Evolutionary conservation across 2,113 vertebrate genomes (phyloP).

Genomic region (Gopherus evgoodei): DNA sequence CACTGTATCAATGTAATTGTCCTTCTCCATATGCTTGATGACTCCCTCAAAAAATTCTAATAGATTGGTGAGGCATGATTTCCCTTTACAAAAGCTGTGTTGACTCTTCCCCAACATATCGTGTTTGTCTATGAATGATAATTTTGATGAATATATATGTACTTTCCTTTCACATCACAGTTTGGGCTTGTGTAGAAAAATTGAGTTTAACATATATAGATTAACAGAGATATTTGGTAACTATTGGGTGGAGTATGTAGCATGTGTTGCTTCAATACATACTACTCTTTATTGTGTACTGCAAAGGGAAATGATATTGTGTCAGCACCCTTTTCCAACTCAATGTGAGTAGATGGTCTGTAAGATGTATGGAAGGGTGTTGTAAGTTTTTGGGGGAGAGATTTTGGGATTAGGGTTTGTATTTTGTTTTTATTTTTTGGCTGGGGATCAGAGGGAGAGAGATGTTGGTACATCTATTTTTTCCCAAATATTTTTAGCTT

Average conservation of each 20-base stretch:
- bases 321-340: not conserved
- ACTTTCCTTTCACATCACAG: not conserved
- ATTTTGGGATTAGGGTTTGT: not conserved
- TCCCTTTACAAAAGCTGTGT: not conserved
- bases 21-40: not conserved
- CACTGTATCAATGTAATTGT: not conserved
- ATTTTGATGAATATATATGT: not conserved
- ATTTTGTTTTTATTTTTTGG: rapidly evolving
- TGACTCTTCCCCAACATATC: not conserved
- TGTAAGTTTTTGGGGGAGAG: not conserved
- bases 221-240: not conserved
- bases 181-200: not conserved
- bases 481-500: not conserved
- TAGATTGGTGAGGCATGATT: not conserved
- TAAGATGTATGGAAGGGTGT: not conserved
- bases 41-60: not conserved
- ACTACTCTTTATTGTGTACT: rapidly evolving
- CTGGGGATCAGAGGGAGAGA: not conserved
- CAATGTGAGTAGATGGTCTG: not conserved
- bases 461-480: not conserved
- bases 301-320: not conserved
- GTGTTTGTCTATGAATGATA: not conserved
- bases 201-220: not conserved
- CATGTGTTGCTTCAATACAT: rapidly evolving
- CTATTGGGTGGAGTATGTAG: rapidly evolving